Evolutionary conservation across 2,888 invertebrate genomes (phyloP).

Genomic region (Dryobotodes eremita): DNA sequence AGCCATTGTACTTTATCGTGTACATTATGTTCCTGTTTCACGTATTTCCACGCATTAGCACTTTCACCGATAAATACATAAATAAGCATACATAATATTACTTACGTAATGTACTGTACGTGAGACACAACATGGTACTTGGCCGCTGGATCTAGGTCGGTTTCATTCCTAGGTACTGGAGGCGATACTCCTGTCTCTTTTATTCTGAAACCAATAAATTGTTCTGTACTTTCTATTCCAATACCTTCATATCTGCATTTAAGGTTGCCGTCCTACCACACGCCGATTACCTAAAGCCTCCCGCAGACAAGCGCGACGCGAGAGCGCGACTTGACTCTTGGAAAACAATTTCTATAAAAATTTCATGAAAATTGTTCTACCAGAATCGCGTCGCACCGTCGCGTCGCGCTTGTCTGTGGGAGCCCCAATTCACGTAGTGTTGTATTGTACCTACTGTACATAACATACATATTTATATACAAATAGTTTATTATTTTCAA

Average conservation of each 20-base stretch:
- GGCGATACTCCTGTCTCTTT: constrained; percentile 92
- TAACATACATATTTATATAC: too few species aligned
- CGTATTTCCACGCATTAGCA: not conserved
- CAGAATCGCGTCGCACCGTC: too few species aligned
- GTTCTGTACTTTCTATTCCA: not conserved
- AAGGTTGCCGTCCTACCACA: too few species aligned
- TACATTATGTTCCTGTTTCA: constrained; percentile 10
- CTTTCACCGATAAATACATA: constrained; percentile 26
- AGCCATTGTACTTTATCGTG: not conserved
- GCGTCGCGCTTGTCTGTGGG: too few species aligned
- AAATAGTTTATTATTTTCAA: too few species aligned
- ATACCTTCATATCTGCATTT: not conserved
- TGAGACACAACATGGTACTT: constrained; percentile 94
- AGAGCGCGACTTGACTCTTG: too few species aligned
- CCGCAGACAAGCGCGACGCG: too few species aligned
- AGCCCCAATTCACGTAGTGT: too few species aligned
- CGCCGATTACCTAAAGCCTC: too few species aligned
- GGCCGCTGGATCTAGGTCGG: constrained; percentile 94
- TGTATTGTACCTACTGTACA: too few species aligned
- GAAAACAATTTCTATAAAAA: too few species aligned
- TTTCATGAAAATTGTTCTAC: too few species aligned
- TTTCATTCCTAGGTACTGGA: constrained; percentile 91
- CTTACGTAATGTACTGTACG: constrained; percentile 93
- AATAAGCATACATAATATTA: constrained; percentile 35
- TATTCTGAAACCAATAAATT: constrained; percentile 77